Evolutionary conservation across 2,797 vertebrate species (phyloP).

Genomic region (Odontamblyopus lacepedii): DNA sequence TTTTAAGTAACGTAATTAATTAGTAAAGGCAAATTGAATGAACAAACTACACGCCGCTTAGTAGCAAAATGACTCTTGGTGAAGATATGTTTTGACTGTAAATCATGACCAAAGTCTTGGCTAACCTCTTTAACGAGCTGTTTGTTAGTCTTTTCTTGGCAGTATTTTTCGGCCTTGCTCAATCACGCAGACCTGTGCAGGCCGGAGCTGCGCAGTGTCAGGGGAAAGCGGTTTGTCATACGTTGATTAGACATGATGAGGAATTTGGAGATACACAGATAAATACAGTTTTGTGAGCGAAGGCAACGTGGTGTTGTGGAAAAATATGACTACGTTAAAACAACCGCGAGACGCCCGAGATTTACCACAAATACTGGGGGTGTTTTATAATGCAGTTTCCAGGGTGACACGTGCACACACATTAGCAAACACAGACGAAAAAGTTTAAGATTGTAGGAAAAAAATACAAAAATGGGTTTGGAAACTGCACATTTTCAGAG

Average conservation of each 20-base stretch:
- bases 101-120: background rate
- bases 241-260: background rate
- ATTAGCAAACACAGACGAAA: too few relatives aligned
- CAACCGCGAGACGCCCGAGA: too few relatives aligned
- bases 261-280: background rate
- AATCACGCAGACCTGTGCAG: background rate
- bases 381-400: too few relatives aligned
- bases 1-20: background rate
- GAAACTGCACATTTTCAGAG: too few relatives aligned
- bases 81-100: constrained; percentile 2
- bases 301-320: background rate
- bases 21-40: background rate
- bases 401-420: too few relatives aligned
- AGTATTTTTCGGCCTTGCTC: constrained; percentile 5
- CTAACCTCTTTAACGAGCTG: constrained; percentile 3
- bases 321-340: background rate
- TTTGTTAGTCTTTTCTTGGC: background rate
- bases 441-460: too few relatives aligned
- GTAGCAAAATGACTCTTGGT: background rate
- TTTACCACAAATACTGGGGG: background rate
- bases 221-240: background rate
- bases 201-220: background rate
- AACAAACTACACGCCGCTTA: background rate
- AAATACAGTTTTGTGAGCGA: background rate
- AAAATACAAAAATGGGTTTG: too few relatives aligned